phyloP scores from a whole-genome alignment of 2,888 invertebrate species.

The Nectonema munidae region DNA sequence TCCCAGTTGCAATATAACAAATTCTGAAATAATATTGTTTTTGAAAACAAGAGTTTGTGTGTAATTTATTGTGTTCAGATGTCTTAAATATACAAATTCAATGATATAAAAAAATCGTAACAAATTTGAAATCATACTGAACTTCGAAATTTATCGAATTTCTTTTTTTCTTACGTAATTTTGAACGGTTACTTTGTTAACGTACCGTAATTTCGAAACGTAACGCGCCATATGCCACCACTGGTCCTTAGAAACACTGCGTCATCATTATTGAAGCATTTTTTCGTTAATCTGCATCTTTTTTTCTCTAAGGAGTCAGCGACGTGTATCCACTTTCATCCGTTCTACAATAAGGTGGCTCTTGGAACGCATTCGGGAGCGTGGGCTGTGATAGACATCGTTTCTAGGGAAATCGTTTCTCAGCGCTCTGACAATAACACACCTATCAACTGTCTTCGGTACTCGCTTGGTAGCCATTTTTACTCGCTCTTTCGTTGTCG shows the following conservation, averaged over 20 bases:
- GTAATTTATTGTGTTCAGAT: too few relatives aligned
- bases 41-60: too few relatives aligned
- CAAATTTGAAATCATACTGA: too few relatives aligned
- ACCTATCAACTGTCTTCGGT: slow-evolving; percentile 24
- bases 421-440: slow-evolving; percentile 23
- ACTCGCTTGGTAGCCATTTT: slow-evolving; percentile 23
- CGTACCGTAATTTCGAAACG: background rate
- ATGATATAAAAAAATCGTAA: too few relatives aligned
- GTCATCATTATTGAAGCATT: too few relatives aligned
- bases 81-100: too few relatives aligned
- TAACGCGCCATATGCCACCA: too few relatives aligned
- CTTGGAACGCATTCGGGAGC: slow-evolving; percentile 43
- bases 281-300: too few relatives aligned
- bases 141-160: background rate
- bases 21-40: too few relatives aligned
- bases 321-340: slow-evolving; percentile 46
- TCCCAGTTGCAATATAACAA: too few relatives aligned
- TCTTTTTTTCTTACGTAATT: background rate
- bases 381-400: slow-evolving; percentile 50
- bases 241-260: too few relatives aligned
- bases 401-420: slow-evolving; percentile 31
- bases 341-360: slow-evolving; percentile 38
- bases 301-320: slow-evolving; percentile 36
- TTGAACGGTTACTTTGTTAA: background rate
- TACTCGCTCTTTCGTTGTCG: background rate